Conservation (phyloP, 2,113 vertebrate genomes). For the Pluvianellus socialis region DNA sequence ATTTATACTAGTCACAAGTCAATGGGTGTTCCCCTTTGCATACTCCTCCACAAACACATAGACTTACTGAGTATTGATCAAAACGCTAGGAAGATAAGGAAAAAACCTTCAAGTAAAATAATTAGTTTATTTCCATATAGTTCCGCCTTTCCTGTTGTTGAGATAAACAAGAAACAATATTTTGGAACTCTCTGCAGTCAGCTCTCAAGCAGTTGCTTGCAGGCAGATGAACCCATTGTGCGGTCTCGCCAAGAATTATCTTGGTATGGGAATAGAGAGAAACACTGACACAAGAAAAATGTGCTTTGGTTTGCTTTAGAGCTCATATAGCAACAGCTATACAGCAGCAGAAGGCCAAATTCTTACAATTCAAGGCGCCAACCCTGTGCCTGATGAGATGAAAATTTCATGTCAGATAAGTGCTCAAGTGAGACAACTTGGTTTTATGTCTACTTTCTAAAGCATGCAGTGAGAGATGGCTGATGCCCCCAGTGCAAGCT, state of each 20-base stretch:
- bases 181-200: background rate
- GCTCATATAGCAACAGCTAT: background rate
- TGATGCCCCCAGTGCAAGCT: background rate
- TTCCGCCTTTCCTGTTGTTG: background rate
- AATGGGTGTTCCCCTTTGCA: background rate
- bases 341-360: background rate
- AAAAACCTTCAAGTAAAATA: background rate
- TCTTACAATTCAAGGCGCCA: conserved; percentile 22
- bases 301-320: background rate
- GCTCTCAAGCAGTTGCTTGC: background rate
- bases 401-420: conserved; percentile 17
- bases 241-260: background rate
- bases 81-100: background rate
- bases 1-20: conserved; percentile 4
- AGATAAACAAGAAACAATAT: background rate
- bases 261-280: background rate
- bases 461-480: background rate
- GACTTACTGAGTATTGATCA: background rate
- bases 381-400: conserved; percentile 6
- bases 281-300: background rate
- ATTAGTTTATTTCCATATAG: background rate
- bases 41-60: background rate
- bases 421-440: conserved; percentile 9
- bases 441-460: conserved; percentile 10
- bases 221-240: background rate